These are phyloP conservation scores for Lumbricus terrestris DNA, from an alignment of 2,888 invertebrate genomes.

Conservation along the genomic window DNA sequence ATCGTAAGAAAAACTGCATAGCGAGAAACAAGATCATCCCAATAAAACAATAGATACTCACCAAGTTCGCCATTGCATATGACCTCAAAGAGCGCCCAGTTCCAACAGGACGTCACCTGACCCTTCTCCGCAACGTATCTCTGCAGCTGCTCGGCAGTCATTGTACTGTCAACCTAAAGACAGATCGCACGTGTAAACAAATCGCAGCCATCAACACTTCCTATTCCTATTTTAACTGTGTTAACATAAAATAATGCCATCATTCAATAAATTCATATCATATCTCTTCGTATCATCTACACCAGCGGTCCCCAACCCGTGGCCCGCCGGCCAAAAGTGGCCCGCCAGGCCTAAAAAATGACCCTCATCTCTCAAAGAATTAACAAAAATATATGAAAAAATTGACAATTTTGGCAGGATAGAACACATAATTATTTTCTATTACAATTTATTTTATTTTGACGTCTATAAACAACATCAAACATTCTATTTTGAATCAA, in stretches of 20 bases:
- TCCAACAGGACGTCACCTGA: too few relatives aligned
- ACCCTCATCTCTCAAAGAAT: too few relatives aligned
- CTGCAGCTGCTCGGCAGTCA: conserved; percentile 15
- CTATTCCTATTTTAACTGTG: not conserved
- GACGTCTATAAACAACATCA: too few relatives aligned
- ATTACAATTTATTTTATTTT: too few relatives aligned
- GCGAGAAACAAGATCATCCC: not conserved
- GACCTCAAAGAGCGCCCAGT: conserved; percentile 23
- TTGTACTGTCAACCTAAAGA: conserved; percentile 8
- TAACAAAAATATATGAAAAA: too few relatives aligned
- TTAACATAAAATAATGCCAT: not conserved
- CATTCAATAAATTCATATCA: not conserved
- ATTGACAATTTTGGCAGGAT: too few relatives aligned
- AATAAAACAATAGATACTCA: not conserved
- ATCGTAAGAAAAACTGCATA: not conserved
- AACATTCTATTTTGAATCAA: too few relatives aligned
- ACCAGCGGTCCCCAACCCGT: too few relatives aligned
- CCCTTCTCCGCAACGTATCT: conserved; percentile 4
- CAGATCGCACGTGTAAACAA: not conserved
- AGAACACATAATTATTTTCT: too few relatives aligned
- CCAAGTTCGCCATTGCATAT: conserved; percentile 24
- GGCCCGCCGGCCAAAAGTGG: too few relatives aligned
- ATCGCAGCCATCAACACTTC: not conserved
- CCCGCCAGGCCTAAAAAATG: too few relatives aligned
- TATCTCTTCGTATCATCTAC: too few relatives aligned